A percentile compares a stretch with the other conserved stretches of the same genome.
Conservation (phyloP, 2,113 vertebrate genomes). For the Vireo altiloquus region DNA sequence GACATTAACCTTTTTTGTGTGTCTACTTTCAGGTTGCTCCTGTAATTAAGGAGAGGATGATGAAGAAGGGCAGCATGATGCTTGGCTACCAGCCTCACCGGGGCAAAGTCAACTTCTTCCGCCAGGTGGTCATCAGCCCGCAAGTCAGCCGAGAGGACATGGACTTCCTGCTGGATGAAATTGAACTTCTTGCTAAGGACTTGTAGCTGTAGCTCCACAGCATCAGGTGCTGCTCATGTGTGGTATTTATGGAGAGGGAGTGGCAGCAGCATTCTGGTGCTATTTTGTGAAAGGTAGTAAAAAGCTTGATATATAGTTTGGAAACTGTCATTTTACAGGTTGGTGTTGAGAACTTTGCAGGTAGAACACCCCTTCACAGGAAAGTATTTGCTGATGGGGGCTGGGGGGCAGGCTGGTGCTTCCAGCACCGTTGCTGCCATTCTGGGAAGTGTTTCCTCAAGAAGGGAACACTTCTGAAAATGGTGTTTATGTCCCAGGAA, state of each 20-base stretch:
- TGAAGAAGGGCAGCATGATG: constrained; percentile 86
- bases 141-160: constrained; percentile 79
- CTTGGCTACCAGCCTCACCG: constrained; percentile 81
- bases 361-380: background rate
- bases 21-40: constrained; percentile 78
- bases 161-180: constrained; percentile 85
- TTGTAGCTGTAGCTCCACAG: constrained; percentile 68
- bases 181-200: constrained; percentile 78
- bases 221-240: background rate
- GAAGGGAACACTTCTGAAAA: background rate
- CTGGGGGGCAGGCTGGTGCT: background rate
- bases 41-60: constrained; percentile 83
- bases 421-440: background rate
- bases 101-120: constrained; percentile 84
- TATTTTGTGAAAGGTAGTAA: background rate
- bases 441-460: background rate
- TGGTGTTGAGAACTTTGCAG: background rate
- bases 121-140: constrained; percentile 83
- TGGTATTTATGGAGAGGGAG: background rate
- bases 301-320: background rate
- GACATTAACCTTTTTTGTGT: background rate
- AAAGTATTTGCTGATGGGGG: background rate
- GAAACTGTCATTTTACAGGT: background rate
- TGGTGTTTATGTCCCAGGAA: background rate
- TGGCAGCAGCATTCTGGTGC: constrained; percentile 1